Base-by-base conservation (phyloP, 2,113 vertebrate species). In the Sturnus vulgaris region DNA sequence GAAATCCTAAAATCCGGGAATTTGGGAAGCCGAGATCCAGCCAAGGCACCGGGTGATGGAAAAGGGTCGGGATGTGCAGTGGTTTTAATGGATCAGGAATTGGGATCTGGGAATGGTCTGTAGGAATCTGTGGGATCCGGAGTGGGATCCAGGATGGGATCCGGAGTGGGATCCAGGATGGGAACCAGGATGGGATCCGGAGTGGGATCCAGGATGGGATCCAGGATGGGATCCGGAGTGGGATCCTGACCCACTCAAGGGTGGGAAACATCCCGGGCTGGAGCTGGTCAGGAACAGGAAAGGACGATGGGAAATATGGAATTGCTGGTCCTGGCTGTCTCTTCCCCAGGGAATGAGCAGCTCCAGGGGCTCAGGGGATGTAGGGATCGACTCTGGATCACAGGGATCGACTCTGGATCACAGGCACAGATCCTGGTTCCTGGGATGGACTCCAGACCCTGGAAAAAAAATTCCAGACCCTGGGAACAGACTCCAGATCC, bases 401-500 rank as follows among this genome's bases (percentile, higher is more conserved):
- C 39, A 4, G 28, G 15, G 5, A 72, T 25, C 22, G 9, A 30
- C 2, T 1, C 27, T 1, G 1, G 28, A 71, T 2, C 10, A 11
- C 2, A 0, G 11, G 21, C 1, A 33, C 25, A 21, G 8, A 24
- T 2, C 0, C 21, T 4, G 39, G 39, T 11, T 39, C 39, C 39
- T 39, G 39, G 39, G 39, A 39, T 39, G 39, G 39, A 3, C 21
- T 37, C 28, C 7, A 11, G 39, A 31, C 7, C 40, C 28, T 2
- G 5, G 47, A n/a, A 5, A 50, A 50, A 16, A 19, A 1, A 6
- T 3, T 1, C 69, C 12, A 19, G 30, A 25, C 0, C 22, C 37
- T 3, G 23, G 39, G 70, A 27, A n/a, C 5, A 13, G 3, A 22
- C 3, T 2, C 28, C 7, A 11, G 39, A 31, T 7, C 40, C 19